These are phyloP conservation scores for Eupeodes corollae DNA, from an alignment of 1,140 invertebrate species.

Conservation along the genomic window DNA sequence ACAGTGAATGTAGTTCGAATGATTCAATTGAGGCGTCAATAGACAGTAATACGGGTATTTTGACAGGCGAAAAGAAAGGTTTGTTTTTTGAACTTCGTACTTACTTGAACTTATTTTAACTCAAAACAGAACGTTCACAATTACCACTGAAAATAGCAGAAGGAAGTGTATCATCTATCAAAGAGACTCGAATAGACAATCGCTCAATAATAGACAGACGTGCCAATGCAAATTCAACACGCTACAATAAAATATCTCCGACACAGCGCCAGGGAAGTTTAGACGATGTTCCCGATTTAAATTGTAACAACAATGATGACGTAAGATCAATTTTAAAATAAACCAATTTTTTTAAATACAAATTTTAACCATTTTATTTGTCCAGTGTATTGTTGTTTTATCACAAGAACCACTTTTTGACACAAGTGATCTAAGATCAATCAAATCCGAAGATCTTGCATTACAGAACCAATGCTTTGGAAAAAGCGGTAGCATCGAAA, in stretches of 20 bases:
- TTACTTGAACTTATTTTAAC: neutral
- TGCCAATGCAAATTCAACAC: slow-evolving; percentile 1
- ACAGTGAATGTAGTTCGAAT: slow-evolving; percentile 37
- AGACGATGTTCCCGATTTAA: slow-evolving; percentile 26
- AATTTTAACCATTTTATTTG: slow-evolving; percentile 3
- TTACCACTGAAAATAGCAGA: slow-evolving; percentile 5
- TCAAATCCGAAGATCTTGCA: slow-evolving; percentile 31
- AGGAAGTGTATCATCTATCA: slow-evolving; percentile 15
- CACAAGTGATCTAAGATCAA: slow-evolving; percentile 35
- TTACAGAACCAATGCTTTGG: slow-evolving; percentile 14
- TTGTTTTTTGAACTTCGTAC: neutral
- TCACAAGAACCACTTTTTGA: slow-evolving; percentile 39
- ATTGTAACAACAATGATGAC: slow-evolving; percentile 18
- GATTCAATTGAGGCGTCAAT: slow-evolving; percentile 33
- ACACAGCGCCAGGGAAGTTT: slow-evolving; percentile 13
- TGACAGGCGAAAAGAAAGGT: slow-evolving; percentile 36
- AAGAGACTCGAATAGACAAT: slow-evolving; percentile 37
- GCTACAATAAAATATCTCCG: slow-evolving; percentile 19
- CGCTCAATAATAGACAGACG: slow-evolving; percentile 10
- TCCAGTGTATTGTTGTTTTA: slow-evolving; percentile 13
- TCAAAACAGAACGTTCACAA: too few relatives aligned
- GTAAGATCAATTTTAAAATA: neutral
- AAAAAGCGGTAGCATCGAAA: slow-evolving; percentile 59
- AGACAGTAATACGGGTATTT: slow-evolving; percentile 32
- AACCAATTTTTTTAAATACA: too few relatives aligned